Conservation (phyloP, 2,888 invertebrate genomes). For the Drosophila quinaria region DNA sequence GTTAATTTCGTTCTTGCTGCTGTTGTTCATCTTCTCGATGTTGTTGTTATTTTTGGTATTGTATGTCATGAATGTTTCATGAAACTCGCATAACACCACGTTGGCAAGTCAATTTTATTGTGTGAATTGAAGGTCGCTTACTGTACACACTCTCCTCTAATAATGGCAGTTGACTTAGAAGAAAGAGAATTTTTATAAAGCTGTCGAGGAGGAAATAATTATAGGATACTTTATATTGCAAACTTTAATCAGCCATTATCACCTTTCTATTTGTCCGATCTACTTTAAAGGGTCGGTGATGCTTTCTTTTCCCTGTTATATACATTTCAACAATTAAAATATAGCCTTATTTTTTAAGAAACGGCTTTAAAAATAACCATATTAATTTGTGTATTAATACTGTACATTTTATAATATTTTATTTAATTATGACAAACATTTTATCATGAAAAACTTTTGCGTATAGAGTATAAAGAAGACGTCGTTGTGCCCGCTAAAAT, state of each 20-base stretch:
- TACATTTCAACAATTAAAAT: no score
- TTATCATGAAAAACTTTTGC: background rate
- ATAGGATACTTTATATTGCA: no score
- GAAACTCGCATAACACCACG: conserved; percentile 47
- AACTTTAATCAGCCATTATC: no score
- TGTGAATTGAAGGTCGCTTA: background rate
- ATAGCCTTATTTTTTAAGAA: no score
- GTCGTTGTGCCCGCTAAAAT: background rate
- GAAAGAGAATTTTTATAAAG: background rate
- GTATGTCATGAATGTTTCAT: conserved; percentile 66
- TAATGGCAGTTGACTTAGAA: background rate
- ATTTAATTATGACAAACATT: background rate
- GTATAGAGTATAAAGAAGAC: background rate
- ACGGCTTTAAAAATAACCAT: background rate
- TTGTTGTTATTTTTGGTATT: conserved; percentile 25
- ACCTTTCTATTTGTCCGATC: no score
- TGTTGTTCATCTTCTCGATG: conserved; percentile 19
- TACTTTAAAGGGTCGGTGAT: no score
- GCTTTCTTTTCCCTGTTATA: no score
- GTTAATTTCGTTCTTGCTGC: conserved; percentile 46
- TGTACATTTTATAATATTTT: background rate
- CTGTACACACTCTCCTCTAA: conserved; percentile 8
- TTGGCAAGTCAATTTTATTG: conserved; percentile 12
- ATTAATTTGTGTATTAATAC: background rate
- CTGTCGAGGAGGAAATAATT: background rate